Evolutionary conservation across 1,140 invertebrate species (phyloP).

Genomic region (Reticulitermes speratus): DNA sequence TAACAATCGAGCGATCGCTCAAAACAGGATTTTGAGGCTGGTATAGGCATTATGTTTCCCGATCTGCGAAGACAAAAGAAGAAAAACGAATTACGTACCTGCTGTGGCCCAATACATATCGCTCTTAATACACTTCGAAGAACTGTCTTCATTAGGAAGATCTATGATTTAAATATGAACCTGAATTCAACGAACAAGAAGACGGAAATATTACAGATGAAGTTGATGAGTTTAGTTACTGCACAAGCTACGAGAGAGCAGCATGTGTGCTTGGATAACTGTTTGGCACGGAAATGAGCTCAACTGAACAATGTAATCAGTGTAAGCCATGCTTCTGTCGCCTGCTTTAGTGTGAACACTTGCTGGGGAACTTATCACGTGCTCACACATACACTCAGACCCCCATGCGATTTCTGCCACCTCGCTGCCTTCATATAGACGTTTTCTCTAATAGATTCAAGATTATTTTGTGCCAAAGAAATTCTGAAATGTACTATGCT

Average conservation of each 20-base stretch:
- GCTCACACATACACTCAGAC: background rate
- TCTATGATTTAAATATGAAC: background rate
- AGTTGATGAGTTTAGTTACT: background rate
- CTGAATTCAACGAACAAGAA: background rate
- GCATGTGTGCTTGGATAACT: background rate
- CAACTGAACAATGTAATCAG: conserved; percentile 9
- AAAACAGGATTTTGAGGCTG: too few relatives aligned
- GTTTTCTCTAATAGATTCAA: background rate
- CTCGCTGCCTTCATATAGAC: background rate
- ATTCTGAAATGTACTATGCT: background rate
- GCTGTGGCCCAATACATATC: too few relatives aligned
- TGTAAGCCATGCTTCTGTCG: background rate
- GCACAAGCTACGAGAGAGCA: background rate
- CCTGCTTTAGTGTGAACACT: background rate
- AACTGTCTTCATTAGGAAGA: too few relatives aligned
- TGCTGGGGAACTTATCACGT: background rate
- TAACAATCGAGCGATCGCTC: too few relatives aligned
- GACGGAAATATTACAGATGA: background rate
- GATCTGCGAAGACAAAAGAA: too few relatives aligned
- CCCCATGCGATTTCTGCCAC: background rate
- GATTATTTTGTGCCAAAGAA: background rate
- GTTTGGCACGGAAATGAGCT: background rate
- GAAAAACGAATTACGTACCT: too few relatives aligned
- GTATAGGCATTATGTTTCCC: too few relatives aligned
- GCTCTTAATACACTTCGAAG: too few relatives aligned